These are phyloP conservation scores for Rotaria macrura DNA, from an alignment of 2,888 invertebrate genomes.

Conservation along the genomic window DNA sequence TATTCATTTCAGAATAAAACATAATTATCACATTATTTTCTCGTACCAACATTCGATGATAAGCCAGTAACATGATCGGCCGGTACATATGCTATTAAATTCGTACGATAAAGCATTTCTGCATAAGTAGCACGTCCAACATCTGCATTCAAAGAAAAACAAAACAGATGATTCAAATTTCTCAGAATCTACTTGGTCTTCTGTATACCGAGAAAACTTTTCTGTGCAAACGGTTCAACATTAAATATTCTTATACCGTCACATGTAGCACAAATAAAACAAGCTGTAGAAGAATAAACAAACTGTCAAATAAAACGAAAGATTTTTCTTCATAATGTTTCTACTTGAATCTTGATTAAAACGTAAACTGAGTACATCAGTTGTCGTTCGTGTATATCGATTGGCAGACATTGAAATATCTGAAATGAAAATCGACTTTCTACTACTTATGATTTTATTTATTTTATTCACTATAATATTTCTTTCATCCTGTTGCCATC, in stretches of 20 bases:
- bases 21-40: neutral
- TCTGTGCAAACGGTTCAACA: slow-evolving; percentile 90
- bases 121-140: slow-evolving; percentile 33
- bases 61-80: slow-evolving; percentile 26
- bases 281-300: slow-evolving; percentile 58
- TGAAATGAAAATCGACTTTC: neutral
- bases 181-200: neutral
- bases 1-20: neutral
- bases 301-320: too few relatives aligned
- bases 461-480: neutral
- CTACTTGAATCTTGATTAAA: slow-evolving; percentile 33
- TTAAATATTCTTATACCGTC: slow-evolving; percentile 91
- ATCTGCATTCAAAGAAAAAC: neutral
- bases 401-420: neutral
- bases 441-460: neutral
- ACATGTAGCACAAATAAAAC: slow-evolving; percentile 92
- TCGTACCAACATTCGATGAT: slow-evolving; percentile 30
- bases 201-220: slow-evolving; percentile 64
- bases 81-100: slow-evolving; percentile 31
- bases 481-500: neutral
- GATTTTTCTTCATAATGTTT: neutral
- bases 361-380: slow-evolving; percentile 30
- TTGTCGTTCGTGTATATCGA: slow-evolving; percentile 21
- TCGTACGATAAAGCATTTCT: slow-evolving; percentile 32
- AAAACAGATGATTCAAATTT: neutral